Base-by-base conservation (phyloP, 92 coral and sea anemone genomes). In the Epizoanthus ramosus region DNA sequence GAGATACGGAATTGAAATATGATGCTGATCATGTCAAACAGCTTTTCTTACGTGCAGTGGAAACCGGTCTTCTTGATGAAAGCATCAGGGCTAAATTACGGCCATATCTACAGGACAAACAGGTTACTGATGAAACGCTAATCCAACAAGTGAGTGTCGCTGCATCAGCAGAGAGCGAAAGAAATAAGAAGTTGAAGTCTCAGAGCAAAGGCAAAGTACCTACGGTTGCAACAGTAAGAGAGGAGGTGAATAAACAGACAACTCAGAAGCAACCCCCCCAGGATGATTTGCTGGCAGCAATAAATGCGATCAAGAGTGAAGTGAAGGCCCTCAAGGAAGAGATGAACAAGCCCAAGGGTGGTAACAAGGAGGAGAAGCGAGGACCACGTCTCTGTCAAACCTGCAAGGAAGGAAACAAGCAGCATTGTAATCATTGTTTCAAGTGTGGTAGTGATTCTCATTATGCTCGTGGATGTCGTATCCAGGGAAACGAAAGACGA, bases 401-500 rank as follows among this genome's bases (percentile, higher is more conserved):
- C 0, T 89, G 90, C 74, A 61, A 80, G 17, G 85, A 63, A 9
- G 81, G 23, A 9, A 79, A 75, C 5, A 69, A 59, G 22, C 67
- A 75, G 16, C 37, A 71, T 39, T 86, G 90, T 66, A 33, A 66
- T 67, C 90, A 91, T 71, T 91, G 92, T 45, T 91, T 91, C 66
- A 89, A 75, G 76, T 91, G 95, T 84, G 95, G 92, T 10, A 79
- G 88, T 57, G 90, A 86, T 56, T 82, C 76, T 64, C 92, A 86
- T 68, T 85, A 57, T 71, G 92, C 90, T 24, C 59, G 70, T n/a
- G 89, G 88, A 21, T 85, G 94, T 83, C 84, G 88, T 54, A 33
- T n/a, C 4, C 69, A 86, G 68, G 84, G 79, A 86, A 89, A 82
- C 90, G 79, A 43, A n/a, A 77, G 24, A 21, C 86, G 85, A 57